phyloP scores from a whole-genome alignment of 1,140 invertebrate genomes.

The Lucilia sericata region DNA sequence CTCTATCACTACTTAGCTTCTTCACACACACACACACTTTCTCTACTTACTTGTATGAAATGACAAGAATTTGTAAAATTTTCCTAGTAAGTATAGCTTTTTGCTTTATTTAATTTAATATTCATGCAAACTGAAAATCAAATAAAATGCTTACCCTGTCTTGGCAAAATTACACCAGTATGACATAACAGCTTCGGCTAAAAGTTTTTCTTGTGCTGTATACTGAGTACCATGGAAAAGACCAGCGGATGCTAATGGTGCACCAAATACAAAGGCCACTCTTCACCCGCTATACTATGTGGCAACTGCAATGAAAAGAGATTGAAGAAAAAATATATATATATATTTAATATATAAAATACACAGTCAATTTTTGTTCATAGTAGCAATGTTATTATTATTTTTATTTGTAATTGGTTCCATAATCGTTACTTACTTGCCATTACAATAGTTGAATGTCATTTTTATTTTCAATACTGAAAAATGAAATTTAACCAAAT shows the following conservation, averaged over 20 bases:
- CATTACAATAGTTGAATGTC: not conserved
- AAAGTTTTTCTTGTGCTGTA: constrained; percentile 78
- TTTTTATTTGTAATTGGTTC: constrained; percentile 41
- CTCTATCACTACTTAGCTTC: not conserved
- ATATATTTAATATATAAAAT: constrained; percentile 34
- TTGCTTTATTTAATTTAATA: not conserved
- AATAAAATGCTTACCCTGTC: constrained; percentile 76
- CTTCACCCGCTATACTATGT: constrained; percentile 86
- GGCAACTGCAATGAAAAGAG: constrained; percentile 56
- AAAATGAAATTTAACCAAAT: constrained; percentile 22
- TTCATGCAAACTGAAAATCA: not conserved
- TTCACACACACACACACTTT: too few relatives aligned
- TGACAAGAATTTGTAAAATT: too few relatives aligned
- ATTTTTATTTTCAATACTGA: not conserved
- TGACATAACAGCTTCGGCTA: constrained; percentile 86
- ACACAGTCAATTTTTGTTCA: not conserved
- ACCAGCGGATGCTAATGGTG: constrained; percentile 82
- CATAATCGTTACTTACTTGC: not conserved
- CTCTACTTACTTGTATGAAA: too few relatives aligned
- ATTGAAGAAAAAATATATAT: not conserved
- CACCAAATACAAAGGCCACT: constrained; percentile 90
- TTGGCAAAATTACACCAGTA: constrained; percentile 92
- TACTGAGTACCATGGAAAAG: constrained; percentile 80
- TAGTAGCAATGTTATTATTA: constrained; percentile 11
- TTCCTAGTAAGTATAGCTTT: too few relatives aligned